A percentile compares a stretch with the other conserved stretches of the same genome.
Evolutionary conservation across 2,113 vertebrate species (phyloP).

Genomic region (Bos javanicus): DNA sequence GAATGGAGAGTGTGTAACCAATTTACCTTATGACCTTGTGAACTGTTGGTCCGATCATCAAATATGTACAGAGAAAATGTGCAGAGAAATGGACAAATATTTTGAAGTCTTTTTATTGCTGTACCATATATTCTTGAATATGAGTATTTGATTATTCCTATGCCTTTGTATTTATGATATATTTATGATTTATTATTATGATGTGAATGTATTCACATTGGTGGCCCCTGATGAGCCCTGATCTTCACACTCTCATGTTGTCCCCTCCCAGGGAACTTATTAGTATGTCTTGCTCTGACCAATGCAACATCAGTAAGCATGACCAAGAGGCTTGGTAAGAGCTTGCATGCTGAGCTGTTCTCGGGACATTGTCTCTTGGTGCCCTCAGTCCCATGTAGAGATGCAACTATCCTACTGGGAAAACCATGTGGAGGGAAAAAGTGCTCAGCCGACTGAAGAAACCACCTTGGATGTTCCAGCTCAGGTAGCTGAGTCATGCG

Average conservation of each 20-base stretch:
- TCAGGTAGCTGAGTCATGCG: not conserved
- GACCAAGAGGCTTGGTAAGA: not conserved
- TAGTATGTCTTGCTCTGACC: not conserved
- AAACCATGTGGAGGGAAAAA: not conserved
- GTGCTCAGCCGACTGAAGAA: not conserved
- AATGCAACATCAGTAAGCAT: not conserved
- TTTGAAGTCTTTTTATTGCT: not conserved
- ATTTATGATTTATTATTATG: not conserved
- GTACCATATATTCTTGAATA: not conserved
- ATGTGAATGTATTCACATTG: too few species aligned
- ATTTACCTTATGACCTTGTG: not conserved
- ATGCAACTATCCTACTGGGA: not conserved
- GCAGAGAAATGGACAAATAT: not conserved
- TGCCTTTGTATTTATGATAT: not conserved
- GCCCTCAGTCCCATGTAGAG: not conserved
- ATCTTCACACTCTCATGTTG: not conserved
- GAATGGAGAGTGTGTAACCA: not conserved
- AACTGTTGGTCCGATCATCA: not conserved
- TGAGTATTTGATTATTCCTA: not conserved
- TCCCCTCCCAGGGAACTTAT: not conserved
- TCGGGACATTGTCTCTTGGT: not conserved
- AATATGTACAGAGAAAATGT: not conserved
- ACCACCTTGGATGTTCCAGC: not conserved
- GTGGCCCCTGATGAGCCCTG: not conserved
- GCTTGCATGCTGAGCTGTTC: not conserved